Conservation (phyloP, 2,888 invertebrate genomes). For the Hedychridium roseum region DNA sequence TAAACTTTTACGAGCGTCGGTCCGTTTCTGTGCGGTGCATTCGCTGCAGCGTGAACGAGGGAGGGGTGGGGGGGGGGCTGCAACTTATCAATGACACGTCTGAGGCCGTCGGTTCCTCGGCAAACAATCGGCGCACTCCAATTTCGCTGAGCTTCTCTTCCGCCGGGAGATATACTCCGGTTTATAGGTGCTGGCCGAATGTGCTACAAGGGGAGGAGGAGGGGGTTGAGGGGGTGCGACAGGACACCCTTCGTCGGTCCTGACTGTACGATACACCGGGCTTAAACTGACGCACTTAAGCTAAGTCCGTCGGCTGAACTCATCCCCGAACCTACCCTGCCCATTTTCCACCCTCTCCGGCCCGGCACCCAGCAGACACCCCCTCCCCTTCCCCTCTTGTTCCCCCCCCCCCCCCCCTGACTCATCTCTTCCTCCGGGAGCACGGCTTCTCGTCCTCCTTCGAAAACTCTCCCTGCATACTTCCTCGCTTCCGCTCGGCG, state of each 20-base stretch:
- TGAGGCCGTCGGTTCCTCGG: too few relatives aligned
- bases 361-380: slow-evolving; percentile 15
- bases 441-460: slow-evolving; percentile 7
- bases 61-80: too few relatives aligned
- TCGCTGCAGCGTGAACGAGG: too few relatives aligned
- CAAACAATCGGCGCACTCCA: too few relatives aligned
- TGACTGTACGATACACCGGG: slow-evolving; percentile 42
- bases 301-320: slow-evolving; percentile 38
- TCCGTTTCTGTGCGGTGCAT: too few relatives aligned
- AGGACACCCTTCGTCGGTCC: slow-evolving; percentile 29
- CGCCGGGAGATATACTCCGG: too few relatives aligned
- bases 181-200: too few relatives aligned
- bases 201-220: slow-evolving; percentile 10
- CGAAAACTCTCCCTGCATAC: slow-evolving; percentile 9
- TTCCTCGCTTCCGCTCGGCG: slow-evolving; percentile 7
- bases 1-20: too few relatives aligned
- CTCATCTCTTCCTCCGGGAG: slow-evolving; percentile 8
- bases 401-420: slow-evolving; percentile 4
- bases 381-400: too few relatives aligned
- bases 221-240: slow-evolving; percentile 17
- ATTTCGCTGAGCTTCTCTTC: too few relatives aligned
- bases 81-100: too few relatives aligned
- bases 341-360: slow-evolving; percentile 29
- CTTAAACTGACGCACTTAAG: slow-evolving; percentile 52
- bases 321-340: slow-evolving; percentile 32